Percentiles rank a stretch among this genome's conserved stretches.
These are phyloP conservation scores for Syngnathus typhle DNA, from an alignment of 2,113 vertebrate genomes.

Conservation along the genomic window DNA sequence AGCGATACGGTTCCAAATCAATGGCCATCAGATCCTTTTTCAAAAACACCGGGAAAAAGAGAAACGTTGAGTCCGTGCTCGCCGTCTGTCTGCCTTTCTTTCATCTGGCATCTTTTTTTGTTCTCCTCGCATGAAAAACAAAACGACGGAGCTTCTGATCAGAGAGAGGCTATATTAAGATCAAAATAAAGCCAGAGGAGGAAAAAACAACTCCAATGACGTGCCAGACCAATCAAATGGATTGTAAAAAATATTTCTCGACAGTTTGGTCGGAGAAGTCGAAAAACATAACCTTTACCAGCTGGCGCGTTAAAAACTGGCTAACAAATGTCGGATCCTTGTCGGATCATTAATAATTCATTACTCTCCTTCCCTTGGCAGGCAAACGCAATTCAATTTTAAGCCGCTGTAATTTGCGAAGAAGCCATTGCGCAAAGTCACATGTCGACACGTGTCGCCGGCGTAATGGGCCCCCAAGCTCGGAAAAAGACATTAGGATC, in stretches of 20 bases:
- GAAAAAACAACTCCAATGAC: constrained; percentile 21
- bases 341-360: constrained; percentile 55
- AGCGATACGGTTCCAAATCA: constrained; percentile 95
- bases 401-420: constrained; percentile 54
- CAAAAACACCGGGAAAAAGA: constrained; percentile 35
- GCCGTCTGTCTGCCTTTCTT: constrained; percentile 16
- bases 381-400: constrained; percentile 53
- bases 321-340: constrained; percentile 38
- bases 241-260: no score
- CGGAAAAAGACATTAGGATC: constrained; percentile 80
- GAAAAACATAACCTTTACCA: background rate
- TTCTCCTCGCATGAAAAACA: constrained; percentile 36
- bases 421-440: constrained; percentile 68
- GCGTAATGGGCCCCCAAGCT: constrained; percentile 76
- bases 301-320: background rate
- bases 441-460: constrained; percentile 75
- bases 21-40: constrained; percentile 92
- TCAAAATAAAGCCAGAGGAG: constrained; percentile 31
- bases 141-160: constrained; percentile 31
- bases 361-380: constrained; percentile 37
- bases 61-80: constrained; percentile 18
- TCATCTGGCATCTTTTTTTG: constrained; percentile 2
- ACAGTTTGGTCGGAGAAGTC: no score
- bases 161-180: constrained; percentile 41
- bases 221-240: constrained; percentile 4